Evolutionary conservation across 2,113 vertebrate species (phyloP).

Genomic region (Thamnaconus septentrionalis): DNA sequence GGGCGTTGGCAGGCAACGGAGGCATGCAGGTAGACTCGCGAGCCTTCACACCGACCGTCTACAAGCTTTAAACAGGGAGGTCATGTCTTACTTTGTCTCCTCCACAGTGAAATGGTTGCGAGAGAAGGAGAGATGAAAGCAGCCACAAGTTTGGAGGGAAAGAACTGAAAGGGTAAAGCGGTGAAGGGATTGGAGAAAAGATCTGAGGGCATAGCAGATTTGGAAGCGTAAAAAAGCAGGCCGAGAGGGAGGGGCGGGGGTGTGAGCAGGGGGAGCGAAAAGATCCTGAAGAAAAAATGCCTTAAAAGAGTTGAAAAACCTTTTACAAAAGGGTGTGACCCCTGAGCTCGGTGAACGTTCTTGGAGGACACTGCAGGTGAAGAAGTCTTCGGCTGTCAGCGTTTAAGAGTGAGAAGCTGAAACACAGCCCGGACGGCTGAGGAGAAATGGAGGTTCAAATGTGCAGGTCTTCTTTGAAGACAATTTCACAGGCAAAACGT

Average conservation of each 20-base stretch:
- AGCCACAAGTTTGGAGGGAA: slow-evolving; percentile 24
- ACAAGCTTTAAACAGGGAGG: slow-evolving; percentile 25
- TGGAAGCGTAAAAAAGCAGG: too few relatives aligned
- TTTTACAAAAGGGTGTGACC: slow-evolving; percentile 14
- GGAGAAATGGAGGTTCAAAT: neutral
- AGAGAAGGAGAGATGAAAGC: slow-evolving; percentile 22
- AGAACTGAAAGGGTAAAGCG: slow-evolving; percentile 7
- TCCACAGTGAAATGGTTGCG: slow-evolving; percentile 19
- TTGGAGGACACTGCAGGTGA: slow-evolving; percentile 14
- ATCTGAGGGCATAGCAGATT: too few relatives aligned
- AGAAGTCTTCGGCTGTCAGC: slow-evolving; percentile 8
- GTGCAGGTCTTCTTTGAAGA: too few relatives aligned
- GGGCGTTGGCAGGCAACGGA: slow-evolving; percentile 21
- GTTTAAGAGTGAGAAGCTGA: neutral
- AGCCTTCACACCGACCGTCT: slow-evolving; percentile 31
- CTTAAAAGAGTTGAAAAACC: neutral
- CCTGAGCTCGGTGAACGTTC: slow-evolving; percentile 4
- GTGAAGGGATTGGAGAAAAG: slow-evolving; percentile 18
- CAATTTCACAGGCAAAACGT: too few relatives aligned
- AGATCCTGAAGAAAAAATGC: slow-evolving; percentile 9
- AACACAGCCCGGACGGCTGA: too few relatives aligned
- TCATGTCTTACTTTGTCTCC: slow-evolving; percentile 35
- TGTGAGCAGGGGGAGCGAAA: too few relatives aligned
- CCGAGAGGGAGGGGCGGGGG: too few relatives aligned
- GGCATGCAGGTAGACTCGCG: neutral